Evolutionary conservation across 2,113 vertebrate species (phyloP).

Genomic region (Hippocampus mohnikei): DNA sequence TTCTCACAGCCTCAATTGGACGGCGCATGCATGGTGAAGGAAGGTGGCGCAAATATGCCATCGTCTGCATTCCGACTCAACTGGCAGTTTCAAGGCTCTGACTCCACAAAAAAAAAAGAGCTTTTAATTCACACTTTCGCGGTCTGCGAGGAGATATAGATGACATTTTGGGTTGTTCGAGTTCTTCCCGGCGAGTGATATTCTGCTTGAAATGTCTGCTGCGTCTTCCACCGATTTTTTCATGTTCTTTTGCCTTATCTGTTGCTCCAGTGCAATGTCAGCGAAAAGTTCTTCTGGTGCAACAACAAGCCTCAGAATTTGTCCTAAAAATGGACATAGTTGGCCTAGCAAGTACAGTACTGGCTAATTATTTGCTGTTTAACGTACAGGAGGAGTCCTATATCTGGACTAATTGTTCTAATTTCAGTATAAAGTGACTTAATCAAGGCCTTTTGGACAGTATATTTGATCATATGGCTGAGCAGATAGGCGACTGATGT

Average conservation of each 20-base stretch:
- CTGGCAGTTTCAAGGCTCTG: constrained; percentile 57
- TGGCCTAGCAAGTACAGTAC: background rate
- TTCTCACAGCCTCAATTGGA: constrained; percentile 47
- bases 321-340: background rate
- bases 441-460: too few relatives aligned
- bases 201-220: background rate
- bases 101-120: constrained; percentile 51
- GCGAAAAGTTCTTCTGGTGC: background rate
- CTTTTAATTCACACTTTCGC: constrained; percentile 63
- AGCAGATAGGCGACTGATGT: too few relatives aligned
- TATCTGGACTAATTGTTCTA: background rate
- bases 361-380: too few relatives aligned
- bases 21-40: constrained; percentile 1
- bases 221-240: background rate
- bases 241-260: background rate
- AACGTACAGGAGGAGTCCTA: too few relatives aligned
- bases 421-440: background rate
- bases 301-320: background rate
- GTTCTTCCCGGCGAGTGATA: constrained; percentile 17
- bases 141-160: constrained; percentile 53
- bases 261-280: background rate
- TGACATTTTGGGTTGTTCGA: constrained; percentile 52
- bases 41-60: constrained; percentile 40
- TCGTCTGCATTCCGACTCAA: constrained; percentile 64
- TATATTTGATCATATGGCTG: too few relatives aligned